Conservation (phyloP, 2,888 invertebrate species). For the Odiellus spinosus region DNA sequence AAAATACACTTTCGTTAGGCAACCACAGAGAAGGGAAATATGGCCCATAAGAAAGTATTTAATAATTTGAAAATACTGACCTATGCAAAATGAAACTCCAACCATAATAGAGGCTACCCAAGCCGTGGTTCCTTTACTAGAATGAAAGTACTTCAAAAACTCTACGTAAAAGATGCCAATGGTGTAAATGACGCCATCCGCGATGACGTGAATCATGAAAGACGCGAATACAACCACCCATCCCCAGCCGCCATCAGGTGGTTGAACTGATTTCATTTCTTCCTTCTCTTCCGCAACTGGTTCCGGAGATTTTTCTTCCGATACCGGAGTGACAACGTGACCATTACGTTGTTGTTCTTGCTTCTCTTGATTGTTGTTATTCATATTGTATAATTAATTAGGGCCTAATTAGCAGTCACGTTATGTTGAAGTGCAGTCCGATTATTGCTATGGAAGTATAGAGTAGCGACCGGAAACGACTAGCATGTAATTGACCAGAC, state of each 20-base stretch:
- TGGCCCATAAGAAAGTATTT: too few species aligned
- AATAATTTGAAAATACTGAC: constrained; percentile 37
- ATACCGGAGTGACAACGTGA: too few species aligned
- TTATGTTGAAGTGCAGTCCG: too few species aligned
- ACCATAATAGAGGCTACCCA: constrained; percentile 89
- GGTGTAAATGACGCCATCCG: constrained; percentile 94
- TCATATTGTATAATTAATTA: too few species aligned
- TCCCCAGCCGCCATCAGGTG: constrained; percentile 85
- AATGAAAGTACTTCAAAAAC: constrained; percentile 65
- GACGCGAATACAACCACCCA: constrained; percentile 87
- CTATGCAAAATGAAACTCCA: constrained; percentile 85
- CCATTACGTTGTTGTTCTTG: too few species aligned
- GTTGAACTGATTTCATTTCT: constrained; percentile 4
- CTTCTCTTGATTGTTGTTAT: too few species aligned
- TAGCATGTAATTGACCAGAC: too few species aligned
- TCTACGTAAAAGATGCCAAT: constrained; percentile 86
- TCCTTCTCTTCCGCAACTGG: background rate
- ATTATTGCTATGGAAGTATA: too few species aligned
- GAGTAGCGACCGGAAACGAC: too few species aligned
- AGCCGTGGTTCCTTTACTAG: constrained; percentile 69
- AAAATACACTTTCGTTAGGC: too few species aligned
- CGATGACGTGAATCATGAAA: constrained; percentile 82
- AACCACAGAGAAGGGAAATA: too few species aligned
- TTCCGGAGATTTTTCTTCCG: background rate
- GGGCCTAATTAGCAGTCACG: too few species aligned